Conservation (phyloP, 2,888 invertebrate genomes). For the Lepeophtheirus nordmannii region DNA sequence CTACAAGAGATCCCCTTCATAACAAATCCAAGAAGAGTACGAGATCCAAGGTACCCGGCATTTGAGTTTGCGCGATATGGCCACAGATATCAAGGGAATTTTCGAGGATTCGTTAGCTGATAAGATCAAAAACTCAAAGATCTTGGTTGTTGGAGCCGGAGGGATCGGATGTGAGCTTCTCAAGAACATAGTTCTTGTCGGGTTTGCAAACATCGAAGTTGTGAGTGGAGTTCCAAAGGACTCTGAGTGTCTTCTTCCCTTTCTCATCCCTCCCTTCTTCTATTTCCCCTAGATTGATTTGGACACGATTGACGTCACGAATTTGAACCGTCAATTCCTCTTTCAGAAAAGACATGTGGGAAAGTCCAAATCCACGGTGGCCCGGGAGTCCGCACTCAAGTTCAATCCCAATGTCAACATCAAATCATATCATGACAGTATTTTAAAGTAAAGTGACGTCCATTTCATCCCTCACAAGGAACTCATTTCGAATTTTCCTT, state of each 20-base stretch:
- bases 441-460: slow-evolving; percentile 55
- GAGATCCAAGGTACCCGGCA: no score
- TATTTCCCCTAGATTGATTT: slow-evolving; percentile 63
- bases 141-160: slow-evolving; percentile 86
- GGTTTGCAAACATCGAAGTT: slow-evolving; percentile 81
- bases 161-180: slow-evolving; percentile 97
- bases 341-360: slow-evolving; percentile 97
- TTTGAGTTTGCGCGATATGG: background rate
- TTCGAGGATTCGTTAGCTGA: background rate
- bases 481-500: slow-evolving; percentile 26
- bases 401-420: slow-evolving; percentile 81
- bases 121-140: slow-evolving; percentile 40
- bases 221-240: slow-evolving; percentile 45
- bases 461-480: background rate
- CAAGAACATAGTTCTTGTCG: slow-evolving; percentile 87
- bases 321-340: slow-evolving; percentile 94
- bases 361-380: slow-evolving; percentile 84
- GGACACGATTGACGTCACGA: slow-evolving; percentile 98
- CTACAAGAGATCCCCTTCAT: no score
- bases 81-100: background rate
- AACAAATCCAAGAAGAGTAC: no score
- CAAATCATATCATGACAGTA: slow-evolving; percentile 76
- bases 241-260: background rate
- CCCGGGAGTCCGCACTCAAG: slow-evolving; percentile 66
- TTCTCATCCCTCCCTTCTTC: no score